Evolutionary conservation across 2,113 vertebrate species (phyloP).

Genomic region (Tetraodon nigroviridis): DNA sequence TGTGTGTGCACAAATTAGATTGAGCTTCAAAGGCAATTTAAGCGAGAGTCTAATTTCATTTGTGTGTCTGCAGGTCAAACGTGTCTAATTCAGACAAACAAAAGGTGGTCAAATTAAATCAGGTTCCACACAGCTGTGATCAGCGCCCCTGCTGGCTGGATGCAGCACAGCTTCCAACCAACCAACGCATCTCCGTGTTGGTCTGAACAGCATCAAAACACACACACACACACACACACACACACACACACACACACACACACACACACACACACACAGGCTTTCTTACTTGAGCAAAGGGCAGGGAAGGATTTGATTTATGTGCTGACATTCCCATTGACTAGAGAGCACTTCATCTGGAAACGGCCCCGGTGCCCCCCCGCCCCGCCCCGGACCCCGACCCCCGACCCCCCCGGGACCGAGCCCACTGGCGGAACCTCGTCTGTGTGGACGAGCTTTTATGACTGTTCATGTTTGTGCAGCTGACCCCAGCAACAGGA

Average conservation of each 20-base stretch:
- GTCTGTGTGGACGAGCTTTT: slow-evolving; percentile 3
- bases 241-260: no score
- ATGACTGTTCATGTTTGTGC: slow-evolving; percentile 7
- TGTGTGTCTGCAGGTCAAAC: no score
- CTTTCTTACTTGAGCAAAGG: no score
- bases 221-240: no score
- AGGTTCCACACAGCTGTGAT: no score
- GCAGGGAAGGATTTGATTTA: slow-evolving; percentile 11
- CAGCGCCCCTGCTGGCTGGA: no score
- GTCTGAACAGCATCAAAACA: no score
- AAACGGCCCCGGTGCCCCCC: neutral
- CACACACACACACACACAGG: no score
- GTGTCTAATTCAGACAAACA: no score
- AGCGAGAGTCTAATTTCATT: neutral
- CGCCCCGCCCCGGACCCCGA: neutral
- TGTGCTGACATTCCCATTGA: slow-evolving; percentile 11
- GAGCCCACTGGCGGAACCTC: slow-evolving; percentile 4
- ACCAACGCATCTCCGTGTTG: no score
- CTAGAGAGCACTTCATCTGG: slow-evolving; percentile 6
- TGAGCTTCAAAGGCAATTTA: slow-evolving; percentile 15
- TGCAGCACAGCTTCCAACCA: no score
- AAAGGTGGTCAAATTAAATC: no score
- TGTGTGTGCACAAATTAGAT: slow-evolving; percentile 19
- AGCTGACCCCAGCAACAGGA: slow-evolving; percentile 33
- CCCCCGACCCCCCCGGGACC: slow-evolving; percentile 1